Evolutionary conservation across 2,797 vertebrate genomes (phyloP).

Genomic region (Gobio occitaniae): DNA sequence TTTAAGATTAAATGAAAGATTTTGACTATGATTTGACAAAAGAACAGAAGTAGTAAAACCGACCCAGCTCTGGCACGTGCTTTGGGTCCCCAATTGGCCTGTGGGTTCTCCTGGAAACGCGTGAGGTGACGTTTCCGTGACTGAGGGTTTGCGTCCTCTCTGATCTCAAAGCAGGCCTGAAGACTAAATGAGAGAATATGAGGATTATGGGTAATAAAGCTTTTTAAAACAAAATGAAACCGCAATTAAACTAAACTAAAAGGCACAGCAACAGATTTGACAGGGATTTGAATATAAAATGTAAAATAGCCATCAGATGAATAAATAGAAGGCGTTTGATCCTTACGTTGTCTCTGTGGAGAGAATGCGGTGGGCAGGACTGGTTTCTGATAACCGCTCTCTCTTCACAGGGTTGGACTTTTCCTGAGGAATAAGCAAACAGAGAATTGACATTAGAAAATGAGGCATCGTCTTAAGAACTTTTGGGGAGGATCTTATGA

Average conservation of each 20-base stretch:
- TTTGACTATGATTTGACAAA: background rate
- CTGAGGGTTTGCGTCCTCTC: slow-evolving; percentile 91
- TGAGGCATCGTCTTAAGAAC: background rate
- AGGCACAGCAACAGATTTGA: background rate
- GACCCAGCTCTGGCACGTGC: slow-evolving; percentile 86
- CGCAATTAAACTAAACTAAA: background rate
- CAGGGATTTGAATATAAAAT: background rate
- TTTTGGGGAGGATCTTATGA: background rate
- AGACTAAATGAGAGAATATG: slow-evolving; percentile 69
- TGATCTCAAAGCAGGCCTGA: slow-evolving; percentile 86
- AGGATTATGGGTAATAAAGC: background rate
- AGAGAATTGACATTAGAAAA: background rate
- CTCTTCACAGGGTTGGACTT: slow-evolving; percentile 87
- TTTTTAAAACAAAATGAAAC: background rate
- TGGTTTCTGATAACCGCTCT: slow-evolving; percentile 84
- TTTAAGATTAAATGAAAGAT: background rate
- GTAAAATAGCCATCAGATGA: background rate
- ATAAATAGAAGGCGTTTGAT: background rate
- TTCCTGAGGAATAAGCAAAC: slow-evolving; percentile 73
- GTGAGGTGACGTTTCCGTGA: slow-evolving; percentile 87
- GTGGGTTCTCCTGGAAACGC: slow-evolving; percentile 91
- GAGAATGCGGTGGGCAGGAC: slow-evolving; percentile 87
- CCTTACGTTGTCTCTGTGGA: slow-evolving; percentile 82
- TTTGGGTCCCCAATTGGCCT: slow-evolving; percentile 94
- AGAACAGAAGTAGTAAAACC: background rate